Base-by-base conservation (phyloP, 2,113 vertebrate genomes). In the Acinonyx jubatus region DNA sequence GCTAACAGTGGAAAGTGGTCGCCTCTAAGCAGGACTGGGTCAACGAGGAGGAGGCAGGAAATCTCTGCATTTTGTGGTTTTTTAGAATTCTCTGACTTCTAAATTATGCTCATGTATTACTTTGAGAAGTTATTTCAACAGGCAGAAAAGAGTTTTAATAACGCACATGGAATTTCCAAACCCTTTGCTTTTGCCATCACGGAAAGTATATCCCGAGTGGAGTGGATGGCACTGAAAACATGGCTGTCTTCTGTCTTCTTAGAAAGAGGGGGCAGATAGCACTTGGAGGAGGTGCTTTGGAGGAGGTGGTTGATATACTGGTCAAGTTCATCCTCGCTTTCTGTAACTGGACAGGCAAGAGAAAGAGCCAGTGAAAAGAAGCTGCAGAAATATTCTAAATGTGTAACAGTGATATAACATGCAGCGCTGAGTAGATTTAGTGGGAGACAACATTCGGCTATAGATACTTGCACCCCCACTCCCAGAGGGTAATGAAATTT, bases 161-260 rank as follows among this genome's bases (percentile, higher is more conserved):
- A 98, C 99, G 98, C 98, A 99, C 99, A 99, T 97, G 99, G 99
- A 90, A 99, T 98, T 96, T 99, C 99, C 83, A 99, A 98, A 93
- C 99, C 99, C 97, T 99, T 99, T 66, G 99, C 99, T 98, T 99
- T 99, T 63, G 99, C 99, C 99, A 99, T 99, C 92, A 99, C 98
- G 1, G 99, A 99, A 98, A 99, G 98, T 96, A 99, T 99, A 96
- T 99, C 99, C 95, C 99, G 98, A 31, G 99, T 99, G 82, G 99
- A 99, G 98, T 99, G 99, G 93, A 99, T 98, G 41, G 99, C 99
- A 96, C 99, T 99, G 98, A 99, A 99, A 66, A 99, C 94, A 23
- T 99, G 99, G 18, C 99, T 98, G 82, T 99, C 99, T 97, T 98
- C 99, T 0, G 96, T 97, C 97, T 99, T 99, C 96, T 98, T 98